Percentiles rank a stretch among this genome's conserved stretches.
Evolutionary conservation across 92 coral and sea anemone genomes (phyloP).

Genomic region (Chrysogorgia sp.): DNA sequence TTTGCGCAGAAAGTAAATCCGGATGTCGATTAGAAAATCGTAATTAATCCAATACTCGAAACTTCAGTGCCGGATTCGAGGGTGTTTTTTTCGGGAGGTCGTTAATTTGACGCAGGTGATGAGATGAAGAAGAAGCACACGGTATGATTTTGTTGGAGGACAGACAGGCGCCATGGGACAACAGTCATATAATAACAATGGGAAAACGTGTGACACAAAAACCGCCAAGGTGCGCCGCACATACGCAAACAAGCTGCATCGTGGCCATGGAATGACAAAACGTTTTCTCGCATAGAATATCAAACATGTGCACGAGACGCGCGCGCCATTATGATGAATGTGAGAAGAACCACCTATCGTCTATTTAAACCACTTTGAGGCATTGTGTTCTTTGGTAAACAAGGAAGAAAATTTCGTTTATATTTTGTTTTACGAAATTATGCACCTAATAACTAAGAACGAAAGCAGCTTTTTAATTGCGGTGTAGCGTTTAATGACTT

Average conservation of each 20-base stretch:
- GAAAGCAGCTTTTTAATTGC: too few relatives aligned
- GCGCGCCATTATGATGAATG: not conserved
- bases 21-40: conserved; percentile 32
- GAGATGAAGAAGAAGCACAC: not conserved
- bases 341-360: not conserved
- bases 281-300: not conserved
- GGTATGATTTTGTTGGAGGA: not conserved
- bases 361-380: not conserved
- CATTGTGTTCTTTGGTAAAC: too few relatives aligned
- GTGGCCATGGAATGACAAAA: not conserved
- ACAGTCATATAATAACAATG: not conserved
- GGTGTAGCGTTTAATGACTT: too few relatives aligned
- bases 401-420: too few relatives aligned
- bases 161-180: conserved; percentile 17
- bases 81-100: not conserved
- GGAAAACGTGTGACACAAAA: conserved; percentile 35
- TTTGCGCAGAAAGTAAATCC: conserved; percentile 16
- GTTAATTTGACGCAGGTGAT: not conserved
- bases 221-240: conserved; percentile 26
- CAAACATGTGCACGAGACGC: not conserved
- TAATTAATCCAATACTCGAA: conserved; percentile 19
- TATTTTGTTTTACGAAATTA: too few relatives aligned
- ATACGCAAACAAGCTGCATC: conserved; percentile 5
- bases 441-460: too few relatives aligned
- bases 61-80: not conserved